A percentile compares a stretch with the other conserved stretches of the same genome.
Conservation (phyloP, 2,113 vertebrate species). For the Donacobius atricapilla region DNA sequence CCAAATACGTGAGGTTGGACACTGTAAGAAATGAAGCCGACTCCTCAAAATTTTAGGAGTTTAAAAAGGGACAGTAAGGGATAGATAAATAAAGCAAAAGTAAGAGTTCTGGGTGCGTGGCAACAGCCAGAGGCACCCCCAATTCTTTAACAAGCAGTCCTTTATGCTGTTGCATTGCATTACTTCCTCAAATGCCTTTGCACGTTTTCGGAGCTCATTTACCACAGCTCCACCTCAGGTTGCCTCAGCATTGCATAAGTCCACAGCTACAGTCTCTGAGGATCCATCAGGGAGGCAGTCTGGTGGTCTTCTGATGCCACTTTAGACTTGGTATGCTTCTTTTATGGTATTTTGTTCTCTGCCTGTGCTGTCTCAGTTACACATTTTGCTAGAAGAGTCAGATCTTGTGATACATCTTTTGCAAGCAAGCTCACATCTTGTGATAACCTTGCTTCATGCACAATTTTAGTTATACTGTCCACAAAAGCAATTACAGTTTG, state of each 20-base stretch:
- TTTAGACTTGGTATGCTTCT: background rate
- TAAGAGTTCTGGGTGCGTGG: background rate
- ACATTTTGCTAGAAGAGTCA: background rate
- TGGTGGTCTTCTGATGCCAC: background rate
- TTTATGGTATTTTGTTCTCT: background rate
- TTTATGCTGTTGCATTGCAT: background rate
- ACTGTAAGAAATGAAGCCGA: background rate
- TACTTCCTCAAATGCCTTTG: background rate
- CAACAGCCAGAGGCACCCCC: background rate
- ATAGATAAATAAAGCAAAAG: background rate
- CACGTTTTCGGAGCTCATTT: background rate
- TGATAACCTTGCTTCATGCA: background rate
- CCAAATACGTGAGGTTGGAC: background rate
- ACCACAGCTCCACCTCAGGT: background rate
- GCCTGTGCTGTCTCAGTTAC: background rate
- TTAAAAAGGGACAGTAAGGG: background rate
- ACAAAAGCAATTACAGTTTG: background rate
- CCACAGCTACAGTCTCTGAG: background rate
- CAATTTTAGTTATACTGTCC: background rate
- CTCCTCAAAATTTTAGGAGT: background rate
- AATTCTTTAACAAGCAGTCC: background rate
- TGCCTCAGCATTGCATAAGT: background rate
- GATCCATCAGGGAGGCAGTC: background rate
- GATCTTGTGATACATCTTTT: background rate
- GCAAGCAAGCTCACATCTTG: background rate